Conservation (phyloP, 2,113 vertebrate species). For the Talpa occidentalis region DNA sequence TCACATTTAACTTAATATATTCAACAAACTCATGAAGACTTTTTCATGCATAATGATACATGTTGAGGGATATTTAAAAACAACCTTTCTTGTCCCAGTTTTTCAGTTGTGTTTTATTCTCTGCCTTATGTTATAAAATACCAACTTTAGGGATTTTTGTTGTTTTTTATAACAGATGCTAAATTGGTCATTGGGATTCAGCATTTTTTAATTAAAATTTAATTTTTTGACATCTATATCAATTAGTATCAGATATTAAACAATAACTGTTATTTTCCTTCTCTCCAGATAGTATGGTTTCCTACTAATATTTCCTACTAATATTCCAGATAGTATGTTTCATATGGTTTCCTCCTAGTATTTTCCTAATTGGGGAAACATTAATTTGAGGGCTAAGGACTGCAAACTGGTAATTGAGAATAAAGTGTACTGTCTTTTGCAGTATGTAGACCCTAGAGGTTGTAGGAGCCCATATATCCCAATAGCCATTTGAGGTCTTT, state of each 20-base stretch:
- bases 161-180: not conserved
- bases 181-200: not conserved
- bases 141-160: not conserved
- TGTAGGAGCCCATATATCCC: not conserved
- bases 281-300: conserved; percentile 6
- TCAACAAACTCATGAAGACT: not conserved
- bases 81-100: not conserved
- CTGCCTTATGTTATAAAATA: not conserved
- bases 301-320: not conserved
- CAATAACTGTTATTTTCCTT: not conserved
- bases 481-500: not conserved
- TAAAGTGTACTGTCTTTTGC: not conserved
- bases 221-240: not conserved
- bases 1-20: conserved; percentile 26
- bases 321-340: conserved; percentile 5
- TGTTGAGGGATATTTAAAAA: conserved; percentile 37
- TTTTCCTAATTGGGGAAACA: not conserved
- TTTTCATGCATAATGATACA: not conserved
- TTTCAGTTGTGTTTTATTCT: conserved; percentile 17
- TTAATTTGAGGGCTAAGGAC: not conserved
- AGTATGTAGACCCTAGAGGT: not conserved
- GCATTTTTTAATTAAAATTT: conserved; percentile 10
- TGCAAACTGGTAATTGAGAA: not conserved
- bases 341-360: not conserved
- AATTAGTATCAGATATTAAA: not conserved